Evolutionary conservation across 2,797 vertebrate species (phyloP), one percentile per base, ranked within the genome.

Genomic region (Macrochelys suwanniensis): DNA sequence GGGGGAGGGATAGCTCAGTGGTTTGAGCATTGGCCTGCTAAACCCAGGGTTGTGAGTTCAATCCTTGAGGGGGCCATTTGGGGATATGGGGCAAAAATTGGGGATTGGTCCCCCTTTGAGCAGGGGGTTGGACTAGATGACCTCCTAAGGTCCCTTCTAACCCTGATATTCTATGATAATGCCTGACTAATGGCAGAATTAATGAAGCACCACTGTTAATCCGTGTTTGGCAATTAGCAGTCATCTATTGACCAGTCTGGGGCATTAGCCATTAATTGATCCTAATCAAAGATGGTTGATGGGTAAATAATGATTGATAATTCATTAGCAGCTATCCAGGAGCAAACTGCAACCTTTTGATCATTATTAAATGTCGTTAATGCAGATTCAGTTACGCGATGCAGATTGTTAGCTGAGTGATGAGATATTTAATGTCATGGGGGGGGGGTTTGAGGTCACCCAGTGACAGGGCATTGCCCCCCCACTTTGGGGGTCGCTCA

Each of bases 231-330:
- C 23, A 11, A 23, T 68, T 68, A 68, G n/a, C 65, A 37, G 65
- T 6, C n/a, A 9, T 5, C 17, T 21, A 21, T 5, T 37, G 65
- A 37, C n/a, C 9, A 37, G 5, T 11, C n/a, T 2, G 10, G 65
- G n/a, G n/a, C 65, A 23, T 68, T 37, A 68, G 65, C n/a, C 19
- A 17, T 37, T 10, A 68, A 37, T 37, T 21, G 33, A 21, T 37
- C 65, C 19, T 5, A 37, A 68, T 37, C n/a, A 37, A 68, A 37
- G n/a, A 37, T 19, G 65, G 8, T 21, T 68, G 65, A n/a, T 23
- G 17, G 65, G 65, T n/a, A 61, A 61, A 7, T 10, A 10, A 28
- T 4, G 12, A 1, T 4, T 5, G 12, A 1, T 4, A 45, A 49
- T 37, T 11, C 1, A 31, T 7, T 7, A 0, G 21, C 65, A 80